Percentiles rank a stretch among this genome's conserved stretches.
Conservation (phyloP, 2,888 invertebrate genomes). For the Alitta virens region DNA sequence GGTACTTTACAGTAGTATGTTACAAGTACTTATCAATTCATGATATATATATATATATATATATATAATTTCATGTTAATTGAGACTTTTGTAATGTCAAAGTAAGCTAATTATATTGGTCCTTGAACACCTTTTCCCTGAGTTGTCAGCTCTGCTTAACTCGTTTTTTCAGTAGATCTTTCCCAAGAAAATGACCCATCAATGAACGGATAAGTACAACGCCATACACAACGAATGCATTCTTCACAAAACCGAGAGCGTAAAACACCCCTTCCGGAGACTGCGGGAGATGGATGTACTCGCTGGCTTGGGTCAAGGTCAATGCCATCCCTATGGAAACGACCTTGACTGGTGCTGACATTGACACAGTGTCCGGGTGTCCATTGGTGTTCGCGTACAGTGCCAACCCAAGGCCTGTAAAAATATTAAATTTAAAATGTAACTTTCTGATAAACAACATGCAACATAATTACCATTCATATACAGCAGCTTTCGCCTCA, state of each 20-base stretch:
- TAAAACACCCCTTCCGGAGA: neutral
- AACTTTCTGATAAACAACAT: neutral
- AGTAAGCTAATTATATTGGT: too few species aligned
- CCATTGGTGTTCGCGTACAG: neutral
- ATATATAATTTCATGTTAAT: too few species aligned
- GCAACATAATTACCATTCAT: too few species aligned
- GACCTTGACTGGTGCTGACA: neutral
- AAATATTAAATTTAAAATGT: neutral
- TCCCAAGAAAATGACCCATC: neutral
- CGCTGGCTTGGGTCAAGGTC: constrained; percentile 10
- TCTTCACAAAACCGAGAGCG: neutral
- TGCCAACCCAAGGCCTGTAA: neutral
- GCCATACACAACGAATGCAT: neutral
- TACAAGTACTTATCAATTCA: too few species aligned
- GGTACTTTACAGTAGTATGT: too few species aligned
- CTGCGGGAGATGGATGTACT: constrained; percentile 5
- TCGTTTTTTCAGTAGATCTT: neutral
- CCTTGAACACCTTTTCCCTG: too few species aligned
- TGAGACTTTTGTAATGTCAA: too few species aligned
- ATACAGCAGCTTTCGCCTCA: too few species aligned
- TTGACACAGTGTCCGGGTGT: neutral
- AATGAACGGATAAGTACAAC: neutral
- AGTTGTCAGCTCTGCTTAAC: too few species aligned
- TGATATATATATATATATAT: too few species aligned
- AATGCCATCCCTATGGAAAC: neutral